Base-by-base conservation (phyloP, 2,888 invertebrate species). In the Ochropacha duplaris region DNA sequence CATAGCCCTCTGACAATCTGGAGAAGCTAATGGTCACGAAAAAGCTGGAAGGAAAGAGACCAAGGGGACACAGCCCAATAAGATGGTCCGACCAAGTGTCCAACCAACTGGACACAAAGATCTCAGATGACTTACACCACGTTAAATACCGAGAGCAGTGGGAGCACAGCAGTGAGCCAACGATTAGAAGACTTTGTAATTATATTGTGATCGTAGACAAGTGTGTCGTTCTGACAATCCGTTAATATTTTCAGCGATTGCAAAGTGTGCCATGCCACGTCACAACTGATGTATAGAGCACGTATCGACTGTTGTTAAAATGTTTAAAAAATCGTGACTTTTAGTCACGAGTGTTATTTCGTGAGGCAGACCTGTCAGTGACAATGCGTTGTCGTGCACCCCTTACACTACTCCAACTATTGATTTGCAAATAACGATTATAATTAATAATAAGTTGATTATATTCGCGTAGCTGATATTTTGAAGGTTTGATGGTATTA, bases 321-420 rank as follows among this genome's bases (percentile, higher is more conserved):
- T 54, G 52, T 54, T 22, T 71, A 68, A 74, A 77, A 78, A 77
- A 72, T 58, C 86, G 86, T 87, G 87, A 86, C 76, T 64, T 50
- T 62, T 19, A 59, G 74, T 81, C 87, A 86, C 86, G 86, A 81
- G 54, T 19, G 31, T 16, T 39, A 22, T 44, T 54, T 59, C 54
- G 55, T 57, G 52, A 51, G 54, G 49, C 34, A 54, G 56, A 56
- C 56, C 59, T 66, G 65, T 64, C 71, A 65, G 61, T 58, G 68
- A 70, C 71, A 52, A 52, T 52, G 22, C 52, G 55, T 16, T 44
- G 28, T 59, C 60, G 59, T 62, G 61, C 57, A 58, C 57, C 59
- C 36, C 49, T 54, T 55, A 19, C 44, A 52, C 22, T 55, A 19
- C 44, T 34, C 22, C 11, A 31, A 36, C 51, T 64, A 62, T 64